Evolutionary conservation across 2,888 invertebrate species (phyloP), one percentile per base, ranked within the genome.

Genomic region (Yponomeuta evonymella): DNA sequence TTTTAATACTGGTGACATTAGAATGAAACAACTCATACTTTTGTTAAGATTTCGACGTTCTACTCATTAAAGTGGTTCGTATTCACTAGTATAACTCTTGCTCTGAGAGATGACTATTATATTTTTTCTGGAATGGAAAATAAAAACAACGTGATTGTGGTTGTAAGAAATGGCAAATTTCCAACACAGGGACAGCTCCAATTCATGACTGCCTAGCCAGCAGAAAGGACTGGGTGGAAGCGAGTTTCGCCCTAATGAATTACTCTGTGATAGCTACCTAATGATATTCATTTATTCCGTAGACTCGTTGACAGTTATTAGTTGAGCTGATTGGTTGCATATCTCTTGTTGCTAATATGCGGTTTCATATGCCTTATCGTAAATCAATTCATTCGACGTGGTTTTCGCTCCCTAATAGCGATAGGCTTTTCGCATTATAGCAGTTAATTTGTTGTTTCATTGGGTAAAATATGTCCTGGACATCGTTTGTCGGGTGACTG

Each of bases 301-400:
- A 11, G 65, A 33, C 65, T 33, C 30, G 65, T 65, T 65, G 65
- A 65, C 65, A 65, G 65, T 65, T 65, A 65, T 65, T 12, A 30
- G 33, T 11, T 29, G 65, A 29, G 65, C 30, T 33, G 65, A 65
- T 65, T 65, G 51, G 51, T 58, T 58, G 51, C 51, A 58, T 58
- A 58, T 15, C 51, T 58, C 51, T 64, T 29, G 23, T 64, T 64
- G 64, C 23, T 64, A 23, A 64, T 29, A 29, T 64, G 23, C 51
- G 51, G 15, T 58, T 58, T 58, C 51, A 15, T 58, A 58, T 58
- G 51, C 15, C 15, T 3, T 15, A 58, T 58, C 51, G 51, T 58
- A 12, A 58, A 58, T 58, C 51, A 58, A 58, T 58, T 58, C 51
- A 12, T 58, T 58, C 51, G 51, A 1, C 15, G 51, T 58, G 51